Conservation (phyloP, 64 coral and sea anemone genomes). For the Astreopora myriophthalma region DNA sequence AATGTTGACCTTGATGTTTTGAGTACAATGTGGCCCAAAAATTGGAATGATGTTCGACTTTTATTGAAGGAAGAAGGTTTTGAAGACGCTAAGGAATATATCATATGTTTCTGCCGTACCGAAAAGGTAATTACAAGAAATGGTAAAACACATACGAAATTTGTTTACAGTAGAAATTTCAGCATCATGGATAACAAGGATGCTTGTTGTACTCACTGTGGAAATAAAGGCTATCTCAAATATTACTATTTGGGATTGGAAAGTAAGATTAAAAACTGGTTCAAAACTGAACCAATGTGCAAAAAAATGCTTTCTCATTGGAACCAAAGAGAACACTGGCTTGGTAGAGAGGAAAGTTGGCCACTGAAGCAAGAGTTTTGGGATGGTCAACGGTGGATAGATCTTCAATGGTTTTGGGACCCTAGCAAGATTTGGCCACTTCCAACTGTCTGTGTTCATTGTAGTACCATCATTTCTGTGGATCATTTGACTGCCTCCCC, state of each 20-base stretch:
- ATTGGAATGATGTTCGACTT: constrained; percentile 69
- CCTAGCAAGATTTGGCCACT: constrained; percentile 41
- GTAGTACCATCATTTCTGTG: constrained; percentile 46
- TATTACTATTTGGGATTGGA: constrained; percentile 76
- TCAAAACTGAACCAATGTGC: constrained; percentile 60
- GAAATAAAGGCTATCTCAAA: constrained; percentile 52
- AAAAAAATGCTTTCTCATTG: constrained; percentile 64
- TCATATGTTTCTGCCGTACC: constrained; percentile 67
- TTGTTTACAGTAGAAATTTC: constrained; percentile 73
- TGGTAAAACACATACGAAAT: constrained; percentile 51
- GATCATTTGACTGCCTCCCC: constrained; percentile 40
- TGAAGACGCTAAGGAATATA: constrained; percentile 73
- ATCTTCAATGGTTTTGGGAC: constrained; percentile 75
- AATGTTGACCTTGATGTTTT: constrained; percentile 60
- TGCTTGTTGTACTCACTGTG: constrained; percentile 64
- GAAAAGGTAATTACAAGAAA: constrained; percentile 54
- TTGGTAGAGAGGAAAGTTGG: constrained; percentile 61
- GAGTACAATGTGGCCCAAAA: constrained; percentile 66
- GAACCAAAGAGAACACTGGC: constrained; percentile 57
- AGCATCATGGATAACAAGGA: constrained; percentile 74
- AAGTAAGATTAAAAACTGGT: constrained; percentile 81
- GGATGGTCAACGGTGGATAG: constrained; percentile 58
- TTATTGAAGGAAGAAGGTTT: constrained; percentile 76
- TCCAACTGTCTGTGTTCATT: constrained; percentile 35
- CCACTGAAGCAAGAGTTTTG: constrained; percentile 52